Evolutionary conservation across 1,140 invertebrate species (phyloP).

Genomic region (Cotesia vestalis): DNA sequence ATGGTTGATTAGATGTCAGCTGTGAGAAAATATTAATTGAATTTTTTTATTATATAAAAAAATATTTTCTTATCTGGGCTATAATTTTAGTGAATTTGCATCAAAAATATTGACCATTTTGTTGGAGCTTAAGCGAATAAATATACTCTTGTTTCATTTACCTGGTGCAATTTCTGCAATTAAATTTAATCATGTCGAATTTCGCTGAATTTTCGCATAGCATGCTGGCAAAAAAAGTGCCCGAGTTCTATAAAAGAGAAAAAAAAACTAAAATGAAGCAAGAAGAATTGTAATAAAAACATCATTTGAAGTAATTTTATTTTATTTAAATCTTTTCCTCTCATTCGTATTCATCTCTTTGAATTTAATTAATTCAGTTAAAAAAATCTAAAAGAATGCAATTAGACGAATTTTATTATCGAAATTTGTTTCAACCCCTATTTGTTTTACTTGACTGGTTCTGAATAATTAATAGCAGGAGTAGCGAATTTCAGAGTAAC

Average conservation of each 20-base stretch:
- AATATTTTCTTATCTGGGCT: background rate
- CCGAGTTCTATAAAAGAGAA: background rate
- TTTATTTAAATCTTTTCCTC: background rate
- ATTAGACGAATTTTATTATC: conserved; percentile 34
- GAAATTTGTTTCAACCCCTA: conserved; percentile 28
- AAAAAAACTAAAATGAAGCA: background rate
- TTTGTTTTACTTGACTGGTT: conserved; percentile 16
- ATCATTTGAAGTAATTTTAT: conserved; percentile 24
- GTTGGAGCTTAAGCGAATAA: conserved; percentile 8
- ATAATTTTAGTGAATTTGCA: background rate
- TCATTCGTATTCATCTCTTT: conserved; percentile 14
- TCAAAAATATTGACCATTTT: background rate
- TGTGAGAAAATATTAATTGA: no score
- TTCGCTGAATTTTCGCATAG: conserved; percentile 2
- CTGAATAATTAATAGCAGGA: conserved; percentile 22
- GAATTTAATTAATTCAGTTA: no score
- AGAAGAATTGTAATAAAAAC: conserved; percentile 4
- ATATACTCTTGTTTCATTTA: conserved; percentile 23
- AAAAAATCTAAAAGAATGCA: conserved; percentile 29
- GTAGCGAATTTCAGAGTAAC: conserved; percentile 7
- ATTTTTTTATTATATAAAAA: no score
- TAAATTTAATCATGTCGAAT: conserved; percentile 28
- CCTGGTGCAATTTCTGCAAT: conserved; percentile 31
- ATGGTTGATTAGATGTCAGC: no score
- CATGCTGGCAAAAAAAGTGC: no score